Conservation (phyloP, 1,140 invertebrate genomes). For the Dendrolimus punctatus region DNA sequence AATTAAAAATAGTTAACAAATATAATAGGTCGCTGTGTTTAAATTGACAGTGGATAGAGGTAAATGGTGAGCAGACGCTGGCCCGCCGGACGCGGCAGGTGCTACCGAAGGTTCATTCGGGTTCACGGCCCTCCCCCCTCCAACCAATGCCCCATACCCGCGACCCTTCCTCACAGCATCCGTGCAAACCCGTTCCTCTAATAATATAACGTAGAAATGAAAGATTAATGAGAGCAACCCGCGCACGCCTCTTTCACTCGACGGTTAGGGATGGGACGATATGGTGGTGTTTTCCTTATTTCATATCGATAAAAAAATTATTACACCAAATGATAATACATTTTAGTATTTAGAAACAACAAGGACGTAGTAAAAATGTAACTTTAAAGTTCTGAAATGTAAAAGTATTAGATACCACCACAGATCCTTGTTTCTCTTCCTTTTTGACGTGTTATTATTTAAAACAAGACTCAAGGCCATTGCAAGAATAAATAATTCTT, state of each 20-base stretch:
- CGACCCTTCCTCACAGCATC: constrained; percentile 39
- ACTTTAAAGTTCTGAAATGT: too few relatives aligned
- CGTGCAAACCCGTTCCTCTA: constrained; percentile 67
- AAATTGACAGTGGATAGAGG: constrained; percentile 1
- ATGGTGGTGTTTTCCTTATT: neutral
- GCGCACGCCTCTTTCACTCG: constrained; percentile 63
- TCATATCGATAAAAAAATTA: constrained; percentile 1
- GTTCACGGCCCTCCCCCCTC: constrained; percentile 41
- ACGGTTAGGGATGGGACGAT: constrained; percentile 5
- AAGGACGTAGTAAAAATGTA: too few relatives aligned
- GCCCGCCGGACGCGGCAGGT: constrained; percentile 60
- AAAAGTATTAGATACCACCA: too few relatives aligned
- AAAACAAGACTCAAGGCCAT: too few relatives aligned
- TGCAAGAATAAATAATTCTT: too few relatives aligned
- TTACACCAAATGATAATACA: neutral
- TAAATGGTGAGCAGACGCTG: constrained; percentile 5
- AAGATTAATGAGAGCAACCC: constrained; percentile 70
- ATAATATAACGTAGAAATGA: constrained; percentile 70
- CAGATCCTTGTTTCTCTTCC: too few relatives aligned
- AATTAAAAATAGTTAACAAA: too few relatives aligned
- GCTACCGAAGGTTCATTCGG: constrained; percentile 62
- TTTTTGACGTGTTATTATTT: too few relatives aligned
- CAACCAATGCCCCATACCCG: constrained; percentile 1
- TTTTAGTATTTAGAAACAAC: too few relatives aligned
- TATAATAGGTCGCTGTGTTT: neutral